phyloP scores from a whole-genome alignment of 2,797 vertebrate species.

The Trematomus bernacchii region DNA sequence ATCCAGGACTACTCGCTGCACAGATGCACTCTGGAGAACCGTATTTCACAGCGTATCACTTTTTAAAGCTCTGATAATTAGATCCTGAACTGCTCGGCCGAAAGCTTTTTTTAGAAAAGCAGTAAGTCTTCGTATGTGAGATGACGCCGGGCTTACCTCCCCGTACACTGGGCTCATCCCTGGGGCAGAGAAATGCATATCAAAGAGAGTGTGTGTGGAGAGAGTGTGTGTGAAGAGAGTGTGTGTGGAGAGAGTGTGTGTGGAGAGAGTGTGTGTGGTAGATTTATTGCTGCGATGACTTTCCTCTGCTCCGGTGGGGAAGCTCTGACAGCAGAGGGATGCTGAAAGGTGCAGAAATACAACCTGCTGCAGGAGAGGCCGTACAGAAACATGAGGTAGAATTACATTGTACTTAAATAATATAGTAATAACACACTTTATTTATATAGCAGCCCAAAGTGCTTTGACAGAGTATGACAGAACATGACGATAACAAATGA shows the following conservation, averaged over 20 bases:
- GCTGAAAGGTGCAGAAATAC: slow-evolving; percentile 62
- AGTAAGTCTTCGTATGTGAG: slow-evolving; percentile 40
- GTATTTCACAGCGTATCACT: slow-evolving; percentile 34
- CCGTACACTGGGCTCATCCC: slow-evolving; percentile 32
- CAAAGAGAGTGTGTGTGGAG: slow-evolving; percentile 62
- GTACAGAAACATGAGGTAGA: neutral
- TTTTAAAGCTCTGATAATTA: slow-evolving; percentile 28
- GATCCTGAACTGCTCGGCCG: slow-evolving; percentile 30
- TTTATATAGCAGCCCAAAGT: slow-evolving; percentile 6
- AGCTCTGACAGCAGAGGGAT: slow-evolving; percentile 65
- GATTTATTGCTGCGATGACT: slow-evolving; percentile 62
- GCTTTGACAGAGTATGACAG: too few relatives aligned
- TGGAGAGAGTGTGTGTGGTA: slow-evolving; percentile 60
- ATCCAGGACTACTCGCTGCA: slow-evolving; percentile 38
- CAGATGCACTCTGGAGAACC: slow-evolving; percentile 30
- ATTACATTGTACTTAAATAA: slow-evolving; percentile 9
- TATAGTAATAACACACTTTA: neutral
- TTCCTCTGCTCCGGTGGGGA: slow-evolving; percentile 66
- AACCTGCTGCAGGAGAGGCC: slow-evolving; percentile 20
- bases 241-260: slow-evolving; percentile 61
- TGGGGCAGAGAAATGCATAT: slow-evolving; percentile 61
- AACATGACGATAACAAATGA: too few relatives aligned
- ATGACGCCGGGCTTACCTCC: slow-evolving; percentile 26
- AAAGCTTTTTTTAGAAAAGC: slow-evolving; percentile 20
- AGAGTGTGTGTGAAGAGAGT: slow-evolving; percentile 61